Conservation (phyloP, 2,797 vertebrate species). For the Dipus sagitta region DNA sequence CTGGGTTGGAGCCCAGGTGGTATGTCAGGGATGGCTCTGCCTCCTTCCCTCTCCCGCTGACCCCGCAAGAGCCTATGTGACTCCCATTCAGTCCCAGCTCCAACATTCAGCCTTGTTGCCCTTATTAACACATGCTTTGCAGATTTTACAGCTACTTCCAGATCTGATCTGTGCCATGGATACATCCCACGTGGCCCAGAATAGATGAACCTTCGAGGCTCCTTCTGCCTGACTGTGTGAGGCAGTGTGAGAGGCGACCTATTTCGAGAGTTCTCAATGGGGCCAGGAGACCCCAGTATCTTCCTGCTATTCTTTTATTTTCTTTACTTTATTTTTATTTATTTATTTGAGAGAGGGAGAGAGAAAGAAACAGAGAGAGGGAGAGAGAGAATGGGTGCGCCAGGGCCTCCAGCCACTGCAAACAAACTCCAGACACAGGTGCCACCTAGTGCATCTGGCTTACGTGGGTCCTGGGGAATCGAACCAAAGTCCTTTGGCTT, state of each 20-base stretch:
- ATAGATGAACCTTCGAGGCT: slow-evolving; percentile 15
- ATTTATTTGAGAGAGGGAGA: too few species aligned
- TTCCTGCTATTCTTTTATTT: background rate
- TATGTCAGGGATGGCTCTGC: background rate
- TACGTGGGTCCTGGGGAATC: too few species aligned
- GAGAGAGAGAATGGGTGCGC: too few species aligned
- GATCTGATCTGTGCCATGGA: background rate
- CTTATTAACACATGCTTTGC: background rate
- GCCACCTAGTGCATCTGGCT: too few species aligned
- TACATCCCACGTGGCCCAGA: background rate
- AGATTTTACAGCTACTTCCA: background rate
- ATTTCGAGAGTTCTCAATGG: background rate
- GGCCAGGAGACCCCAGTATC: background rate
- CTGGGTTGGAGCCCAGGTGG: background rate
- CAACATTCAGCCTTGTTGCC: background rate
- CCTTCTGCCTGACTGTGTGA: background rate
- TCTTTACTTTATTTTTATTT: too few species aligned
- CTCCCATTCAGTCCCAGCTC: background rate
- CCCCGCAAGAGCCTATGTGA: background rate
- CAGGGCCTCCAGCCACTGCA: too few species aligned
- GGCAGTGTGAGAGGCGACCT: background rate
- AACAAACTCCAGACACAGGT: too few species aligned
- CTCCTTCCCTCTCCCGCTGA: background rate
- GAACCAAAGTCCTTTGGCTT: too few species aligned
- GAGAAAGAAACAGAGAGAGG: too few species aligned